A percentile compares a stretch with the other conserved stretches of the same genome.
Conservation (phyloP, 53 echinoderm and acorn worm genomes). For the Holothuria leucospilota region DNA sequence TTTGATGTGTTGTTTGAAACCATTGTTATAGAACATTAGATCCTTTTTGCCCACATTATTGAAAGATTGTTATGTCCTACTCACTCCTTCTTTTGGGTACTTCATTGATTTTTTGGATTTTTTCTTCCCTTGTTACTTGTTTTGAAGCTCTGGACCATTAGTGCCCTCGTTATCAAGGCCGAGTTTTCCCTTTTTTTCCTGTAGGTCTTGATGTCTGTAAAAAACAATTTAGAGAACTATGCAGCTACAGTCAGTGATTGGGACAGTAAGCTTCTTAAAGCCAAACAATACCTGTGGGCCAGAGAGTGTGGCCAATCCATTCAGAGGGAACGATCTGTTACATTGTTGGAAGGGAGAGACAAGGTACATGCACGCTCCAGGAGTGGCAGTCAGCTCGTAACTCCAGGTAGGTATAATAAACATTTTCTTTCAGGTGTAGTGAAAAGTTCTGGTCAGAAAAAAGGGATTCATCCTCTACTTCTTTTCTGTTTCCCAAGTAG, state of each 20-base stretch:
- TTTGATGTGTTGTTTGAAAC: no score
- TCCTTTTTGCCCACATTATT: no score
- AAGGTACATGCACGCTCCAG: conserved; percentile 54
- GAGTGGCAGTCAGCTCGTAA: conserved; percentile 48
- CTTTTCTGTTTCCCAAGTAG: neutral
- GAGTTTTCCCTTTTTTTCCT: neutral
- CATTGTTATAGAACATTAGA: no score
- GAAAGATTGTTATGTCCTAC: no score
- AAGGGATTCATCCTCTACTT: neutral
- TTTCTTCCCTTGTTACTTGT: neutral
- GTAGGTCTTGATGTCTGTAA: conserved; percentile 79
- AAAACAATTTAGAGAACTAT: conserved; percentile 75
- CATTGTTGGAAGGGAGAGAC: conserved; percentile 57
- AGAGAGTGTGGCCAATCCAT: conserved; percentile 65
- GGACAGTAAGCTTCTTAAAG: conserved; percentile 61
- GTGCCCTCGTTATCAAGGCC: neutral
- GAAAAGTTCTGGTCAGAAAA: neutral
- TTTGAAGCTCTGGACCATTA: neutral
- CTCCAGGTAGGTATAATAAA: conserved; percentile 37
- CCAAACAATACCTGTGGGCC: conserved; percentile 78
- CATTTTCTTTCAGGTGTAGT: neutral
- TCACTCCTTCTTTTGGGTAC: no score
- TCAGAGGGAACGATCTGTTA: conserved; percentile 62
- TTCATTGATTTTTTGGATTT: no score
- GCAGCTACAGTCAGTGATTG: conserved; percentile 79